Conservation (phyloP, 2,888 invertebrate genomes). For the Platypus cylindrus region DNA sequence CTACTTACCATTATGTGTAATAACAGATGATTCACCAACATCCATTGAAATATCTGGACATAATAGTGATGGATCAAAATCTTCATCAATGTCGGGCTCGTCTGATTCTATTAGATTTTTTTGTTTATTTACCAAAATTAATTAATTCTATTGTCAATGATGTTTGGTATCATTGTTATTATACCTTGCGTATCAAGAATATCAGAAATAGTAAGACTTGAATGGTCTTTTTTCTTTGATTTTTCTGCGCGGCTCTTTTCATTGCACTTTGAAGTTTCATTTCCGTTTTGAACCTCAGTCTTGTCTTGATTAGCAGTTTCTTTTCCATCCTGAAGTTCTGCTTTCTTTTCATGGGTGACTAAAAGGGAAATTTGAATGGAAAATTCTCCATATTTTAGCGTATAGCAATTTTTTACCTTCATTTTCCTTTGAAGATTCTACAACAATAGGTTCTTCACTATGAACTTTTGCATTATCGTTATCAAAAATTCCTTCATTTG, state of each 20-base stretch:
- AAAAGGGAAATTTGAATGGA: too few species aligned
- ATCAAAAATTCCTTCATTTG: neutral
- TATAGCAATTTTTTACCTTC: too few species aligned
- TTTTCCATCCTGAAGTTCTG: neutral
- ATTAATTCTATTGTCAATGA: too few species aligned
- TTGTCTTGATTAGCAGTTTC: neutral
- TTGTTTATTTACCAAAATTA: too few species aligned
- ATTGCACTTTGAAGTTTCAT: neutral
- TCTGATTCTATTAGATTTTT: too few species aligned
- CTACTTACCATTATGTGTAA: slow-evolving; percentile 21
- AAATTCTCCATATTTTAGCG: too few species aligned
- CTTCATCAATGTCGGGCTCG: slow-evolving; percentile 19
- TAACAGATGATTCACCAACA: slow-evolving; percentile 27
- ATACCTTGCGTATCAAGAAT: too few species aligned
- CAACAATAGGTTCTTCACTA: neutral
- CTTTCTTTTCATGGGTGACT: slow-evolving; percentile 1
- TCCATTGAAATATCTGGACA: slow-evolving; percentile 33
- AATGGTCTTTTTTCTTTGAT: neutral
- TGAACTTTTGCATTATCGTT: neutral
- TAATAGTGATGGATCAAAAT: slow-evolving; percentile 28
- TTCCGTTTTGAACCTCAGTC: neutral
- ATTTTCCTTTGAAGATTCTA: neutral
- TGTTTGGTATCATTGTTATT: too few species aligned
- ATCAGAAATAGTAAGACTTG: neutral
- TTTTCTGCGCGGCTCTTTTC: neutral